phyloP scores from a whole-genome alignment of 1,140 invertebrate species.

The Psix sp. region DNA sequence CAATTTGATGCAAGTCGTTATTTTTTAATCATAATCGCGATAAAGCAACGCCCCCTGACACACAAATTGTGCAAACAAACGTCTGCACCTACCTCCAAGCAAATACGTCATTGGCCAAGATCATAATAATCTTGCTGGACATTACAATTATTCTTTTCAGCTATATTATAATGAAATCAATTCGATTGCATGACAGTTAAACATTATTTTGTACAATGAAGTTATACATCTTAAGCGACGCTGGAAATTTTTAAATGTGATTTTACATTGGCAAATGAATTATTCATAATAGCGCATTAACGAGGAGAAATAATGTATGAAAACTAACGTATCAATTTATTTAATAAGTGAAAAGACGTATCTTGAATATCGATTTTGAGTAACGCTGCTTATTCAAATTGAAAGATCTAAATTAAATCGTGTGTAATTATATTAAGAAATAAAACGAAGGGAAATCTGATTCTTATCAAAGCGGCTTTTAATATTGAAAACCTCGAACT shows the following conservation, averaged over 20 bases:
- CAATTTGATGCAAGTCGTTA: too few species aligned
- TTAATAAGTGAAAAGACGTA: too few species aligned
- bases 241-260: conserved; percentile 1
- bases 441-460: too few species aligned
- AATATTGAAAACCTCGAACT: too few species aligned
- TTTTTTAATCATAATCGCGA: conserved; percentile 8
- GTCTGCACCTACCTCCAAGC: conserved; percentile 1
- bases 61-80: background rate
- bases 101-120: conserved; percentile 2
- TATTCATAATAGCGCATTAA: conserved; percentile 10
- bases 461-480: too few species aligned
- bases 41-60: conserved; percentile 10
- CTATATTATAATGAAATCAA: conserved; percentile 12
- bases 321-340: too few species aligned
- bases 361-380: too few species aligned
- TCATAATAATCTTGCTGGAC: background rate
- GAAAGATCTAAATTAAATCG: too few species aligned
- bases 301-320: background rate
- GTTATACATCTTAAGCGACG: conserved; percentile 18
- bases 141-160: conserved; percentile 13
- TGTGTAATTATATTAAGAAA: too few species aligned
- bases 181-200: conserved; percentile 10
- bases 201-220: conserved; percentile 20
- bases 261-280: conserved; percentile 11
- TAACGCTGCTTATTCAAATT: too few species aligned